phyloP scores from a whole-genome alignment of 2,888 invertebrate species.

The Xanthia icteritia region DNA sequence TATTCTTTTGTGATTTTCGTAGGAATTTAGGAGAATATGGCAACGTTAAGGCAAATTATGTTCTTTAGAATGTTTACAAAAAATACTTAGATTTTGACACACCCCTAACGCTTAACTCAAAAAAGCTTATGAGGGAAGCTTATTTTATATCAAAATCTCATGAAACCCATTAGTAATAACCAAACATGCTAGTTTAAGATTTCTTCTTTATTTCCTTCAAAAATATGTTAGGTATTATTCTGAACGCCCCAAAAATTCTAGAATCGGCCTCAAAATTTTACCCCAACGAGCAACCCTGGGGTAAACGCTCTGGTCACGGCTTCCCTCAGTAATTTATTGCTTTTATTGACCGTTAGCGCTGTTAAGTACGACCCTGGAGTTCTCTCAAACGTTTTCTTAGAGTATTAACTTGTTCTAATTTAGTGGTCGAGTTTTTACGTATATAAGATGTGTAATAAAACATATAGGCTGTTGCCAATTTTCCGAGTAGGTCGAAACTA shows the following conservation, averaged over 20 bases:
- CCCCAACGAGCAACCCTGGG: constrained; percentile 58
- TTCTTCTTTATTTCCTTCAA: background rate
- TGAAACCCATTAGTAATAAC: too few relatives aligned
- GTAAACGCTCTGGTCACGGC: constrained; percentile 67
- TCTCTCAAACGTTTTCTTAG: constrained; percentile 66
- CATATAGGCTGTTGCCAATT: constrained; percentile 41
- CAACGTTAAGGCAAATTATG: background rate
- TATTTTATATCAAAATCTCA: background rate
- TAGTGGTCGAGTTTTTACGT: constrained; percentile 64
- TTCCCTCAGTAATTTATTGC: constrained; percentile 72
- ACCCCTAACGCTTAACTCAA: background rate
- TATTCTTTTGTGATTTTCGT: constrained; percentile 20
- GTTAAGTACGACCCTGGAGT: constrained; percentile 67
- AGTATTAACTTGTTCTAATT: constrained; percentile 71
- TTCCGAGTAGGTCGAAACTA: constrained; percentile 26
- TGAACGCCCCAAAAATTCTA: constrained; percentile 14
- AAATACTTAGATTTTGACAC: background rate
- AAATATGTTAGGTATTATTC: background rate
- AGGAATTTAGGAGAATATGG: background rate
- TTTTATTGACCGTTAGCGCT: constrained; percentile 77
- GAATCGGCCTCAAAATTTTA: constrained; percentile 10
- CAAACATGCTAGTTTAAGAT: too few relatives aligned
- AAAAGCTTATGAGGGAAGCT: too few relatives aligned
- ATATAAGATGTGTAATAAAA: constrained; percentile 58
- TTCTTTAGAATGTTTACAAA: background rate